Evolutionary conservation across 2,113 vertebrate species (phyloP), one percentile per base, ranked within the genome.

Genomic region (Saguinus imperator): DNA sequence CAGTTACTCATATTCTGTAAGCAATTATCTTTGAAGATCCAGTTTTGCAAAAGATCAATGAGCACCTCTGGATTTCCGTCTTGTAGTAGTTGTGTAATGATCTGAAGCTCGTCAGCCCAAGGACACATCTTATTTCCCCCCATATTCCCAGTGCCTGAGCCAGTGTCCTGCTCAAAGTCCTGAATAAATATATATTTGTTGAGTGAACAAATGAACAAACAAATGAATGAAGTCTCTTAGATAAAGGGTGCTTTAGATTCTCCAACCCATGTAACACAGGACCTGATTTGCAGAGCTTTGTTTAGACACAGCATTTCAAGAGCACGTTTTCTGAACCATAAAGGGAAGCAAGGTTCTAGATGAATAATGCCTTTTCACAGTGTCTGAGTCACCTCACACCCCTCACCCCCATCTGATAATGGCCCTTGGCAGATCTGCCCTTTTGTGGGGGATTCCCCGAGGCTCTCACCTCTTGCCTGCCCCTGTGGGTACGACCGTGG

Each of bases 391-490:
- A 97, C 84, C 92, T 77, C 94, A 82, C 70, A 84, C 45, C 70
- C 27, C 80, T 96, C 79, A 72, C 40, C 81, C 84, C 90, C 87
- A 97, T 96, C 97, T 97, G 97, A 97, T 97, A 97, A 96, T 0
- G 16, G 92, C 86, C 70, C 76, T 90, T 92, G 76, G 95, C 90
- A 93, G 94, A 95, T 9, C 72, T 95, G 95, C 93, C 95, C 96
- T 97, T 98, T 97, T 48, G 89, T 73, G 0, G 95, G 98, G 97
- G 96, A 95, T 92, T 97, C 97, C 96, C 97, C 97, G 17, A 84
- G 58, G 94, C 84, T 73, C 27, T 92, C 77, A 73, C 84, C 95
- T 90, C 92, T 95, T 25, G 76, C 92, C 82, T 61, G 52, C 80
- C 87, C 23, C 73, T 20, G 45, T 29, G 66, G 29, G 20, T 43